Evolutionary conservation across 2,797 vertebrate genomes (phyloP).

Genomic region (Bovichtus diacanthus): DNA sequence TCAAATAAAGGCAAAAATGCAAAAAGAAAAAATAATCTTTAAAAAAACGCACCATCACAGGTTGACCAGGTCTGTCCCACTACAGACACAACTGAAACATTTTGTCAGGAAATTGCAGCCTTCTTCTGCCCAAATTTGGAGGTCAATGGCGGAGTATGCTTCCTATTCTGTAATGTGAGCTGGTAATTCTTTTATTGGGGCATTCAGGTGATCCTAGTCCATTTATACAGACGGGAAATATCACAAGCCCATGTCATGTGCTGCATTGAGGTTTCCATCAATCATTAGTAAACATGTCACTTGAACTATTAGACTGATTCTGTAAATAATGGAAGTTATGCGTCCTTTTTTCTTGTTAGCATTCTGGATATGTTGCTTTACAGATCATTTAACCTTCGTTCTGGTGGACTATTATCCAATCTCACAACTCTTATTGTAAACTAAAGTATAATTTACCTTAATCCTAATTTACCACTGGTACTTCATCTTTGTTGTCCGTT

Average conservation of each 20-base stretch:
- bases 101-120: background rate
- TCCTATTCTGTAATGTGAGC: background rate
- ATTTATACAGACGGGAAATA: too few species aligned
- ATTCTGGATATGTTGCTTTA: background rate
- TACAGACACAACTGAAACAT: background rate
- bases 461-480: background rate
- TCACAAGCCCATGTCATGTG: too few species aligned
- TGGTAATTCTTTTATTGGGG: background rate
- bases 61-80: background rate
- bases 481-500: too few species aligned
- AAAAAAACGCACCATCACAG: background rate
- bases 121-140: conserved; percentile 2
- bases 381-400: background rate
- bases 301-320: too few species aligned
- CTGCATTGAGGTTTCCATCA: too few species aligned
- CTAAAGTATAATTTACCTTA: background rate
- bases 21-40: background rate
- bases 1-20: too few species aligned
- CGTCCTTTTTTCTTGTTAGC: background rate
- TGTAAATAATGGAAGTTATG: background rate
- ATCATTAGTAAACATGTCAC: too few species aligned
- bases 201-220: background rate
- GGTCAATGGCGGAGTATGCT: background rate
- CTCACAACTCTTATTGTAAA: background rate
- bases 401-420: background rate